Conservation (phyloP, 2,113 vertebrate genomes). For the Apeltes quadracus region DNA sequence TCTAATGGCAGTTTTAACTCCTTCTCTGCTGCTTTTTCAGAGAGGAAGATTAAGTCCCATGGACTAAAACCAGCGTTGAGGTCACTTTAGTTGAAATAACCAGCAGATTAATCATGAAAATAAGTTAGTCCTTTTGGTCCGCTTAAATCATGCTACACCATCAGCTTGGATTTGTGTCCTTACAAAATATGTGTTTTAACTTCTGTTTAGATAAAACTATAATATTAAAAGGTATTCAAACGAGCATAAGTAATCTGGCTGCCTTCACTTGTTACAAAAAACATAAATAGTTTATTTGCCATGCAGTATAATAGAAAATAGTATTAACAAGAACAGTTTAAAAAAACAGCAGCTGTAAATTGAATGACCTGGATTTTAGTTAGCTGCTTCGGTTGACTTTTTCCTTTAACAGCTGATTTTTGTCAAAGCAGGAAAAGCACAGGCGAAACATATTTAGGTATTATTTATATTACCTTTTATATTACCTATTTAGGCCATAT, state of each 20-base stretch:
- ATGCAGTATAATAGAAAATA: background rate
- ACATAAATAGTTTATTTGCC: background rate
- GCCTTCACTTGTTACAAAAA: too few species aligned
- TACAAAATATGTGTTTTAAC: too few species aligned
- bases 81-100: background rate
- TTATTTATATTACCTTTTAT: too few species aligned
- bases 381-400: background rate
- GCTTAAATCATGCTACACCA: too few species aligned
- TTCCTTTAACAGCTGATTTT: background rate
- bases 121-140: background rate
- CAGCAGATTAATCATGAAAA: background rate
- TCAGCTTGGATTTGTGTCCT: too few species aligned
- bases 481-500: too few species aligned
- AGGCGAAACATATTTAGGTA: slow-evolving; percentile 6
- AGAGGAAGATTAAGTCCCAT: background rate
- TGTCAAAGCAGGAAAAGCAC: background rate
- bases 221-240: too few species aligned
- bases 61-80: background rate
- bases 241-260: background rate
- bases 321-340: too few species aligned
- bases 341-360: background rate
- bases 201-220: too few species aligned
- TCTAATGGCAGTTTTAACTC: background rate
- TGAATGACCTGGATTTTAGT: background rate
- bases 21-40: background rate